These are phyloP conservation scores for Cheilosia urbana DNA, from an alignment of 2,888 invertebrate genomes.

Conservation along the genomic window DNA sequence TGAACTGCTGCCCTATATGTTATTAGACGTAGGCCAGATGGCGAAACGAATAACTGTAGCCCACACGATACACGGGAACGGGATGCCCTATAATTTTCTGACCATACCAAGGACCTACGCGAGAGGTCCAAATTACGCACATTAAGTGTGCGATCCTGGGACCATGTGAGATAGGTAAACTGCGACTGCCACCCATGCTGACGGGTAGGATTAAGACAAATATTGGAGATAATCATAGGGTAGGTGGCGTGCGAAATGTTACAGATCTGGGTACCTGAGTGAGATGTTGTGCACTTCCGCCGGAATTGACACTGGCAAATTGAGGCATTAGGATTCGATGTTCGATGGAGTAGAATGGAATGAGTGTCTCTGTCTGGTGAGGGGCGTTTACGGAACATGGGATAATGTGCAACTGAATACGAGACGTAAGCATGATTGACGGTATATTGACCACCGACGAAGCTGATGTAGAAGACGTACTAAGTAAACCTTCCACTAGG, in stretches of 20 bases:
- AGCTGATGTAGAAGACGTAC: neutral
- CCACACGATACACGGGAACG: slow-evolving; percentile 34
- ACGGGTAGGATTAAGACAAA: slow-evolving; percentile 57
- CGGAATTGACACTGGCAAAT: slow-evolving; percentile 61
- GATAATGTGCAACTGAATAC: slow-evolving; percentile 53
- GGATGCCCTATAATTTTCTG: slow-evolving; percentile 50
- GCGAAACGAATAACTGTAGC: slow-evolving; percentile 32
- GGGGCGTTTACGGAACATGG: slow-evolving; percentile 69
- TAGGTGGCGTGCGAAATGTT: slow-evolving; percentile 55
- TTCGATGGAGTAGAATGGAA: slow-evolving; percentile 32
- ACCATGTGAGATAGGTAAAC: slow-evolving; percentile 14
- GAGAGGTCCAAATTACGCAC: slow-evolving; percentile 28
- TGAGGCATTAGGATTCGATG: slow-evolving; percentile 36
- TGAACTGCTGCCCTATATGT: slow-evolving; percentile 56
- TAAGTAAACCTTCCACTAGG: no score
- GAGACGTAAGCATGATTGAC: slow-evolving; percentile 36
- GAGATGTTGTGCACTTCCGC: slow-evolving; percentile 39
- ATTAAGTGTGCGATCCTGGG: slow-evolving; percentile 25
- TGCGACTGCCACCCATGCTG: slow-evolving; percentile 65
- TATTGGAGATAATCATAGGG: slow-evolving; percentile 48
- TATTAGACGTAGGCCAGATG: slow-evolving; percentile 61
- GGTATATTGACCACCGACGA: slow-evolving; percentile 41
- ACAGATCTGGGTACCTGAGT: slow-evolving; percentile 58
- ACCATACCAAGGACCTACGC: slow-evolving; percentile 30
- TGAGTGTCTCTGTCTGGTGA: slow-evolving; percentile 55